phyloP scores from a whole-genome alignment of 2,888 invertebrate genomes.

The Romanomermis culicivorax region DNA sequence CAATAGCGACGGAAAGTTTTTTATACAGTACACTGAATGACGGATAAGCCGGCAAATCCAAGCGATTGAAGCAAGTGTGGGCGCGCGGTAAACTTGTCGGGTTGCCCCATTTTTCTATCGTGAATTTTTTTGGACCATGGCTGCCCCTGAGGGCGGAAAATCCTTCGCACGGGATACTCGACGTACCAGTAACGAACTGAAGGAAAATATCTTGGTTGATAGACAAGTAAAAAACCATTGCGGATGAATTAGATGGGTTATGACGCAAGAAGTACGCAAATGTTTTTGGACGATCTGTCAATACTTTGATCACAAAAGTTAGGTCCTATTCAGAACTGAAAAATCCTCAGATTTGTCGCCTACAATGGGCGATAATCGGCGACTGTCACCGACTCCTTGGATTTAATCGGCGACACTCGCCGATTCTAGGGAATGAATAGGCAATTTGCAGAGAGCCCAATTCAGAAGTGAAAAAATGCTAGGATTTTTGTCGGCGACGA shows the following conservation, averaged over 20 bases:
- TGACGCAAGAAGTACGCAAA: no score
- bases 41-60: constrained; percentile 86
- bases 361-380: no score
- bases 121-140: constrained; percentile 81
- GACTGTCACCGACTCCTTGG: no score
- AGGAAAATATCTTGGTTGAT: constrained; percentile 9
- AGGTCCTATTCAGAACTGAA: no score
- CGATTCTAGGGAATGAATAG: no score
- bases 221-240: constrained; percentile 6
- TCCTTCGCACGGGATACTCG: constrained; percentile 90
- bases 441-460: no score
- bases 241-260: background rate
- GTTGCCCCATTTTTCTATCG: constrained; percentile 90
- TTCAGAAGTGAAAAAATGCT: no score
- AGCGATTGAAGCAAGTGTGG: constrained; percentile 89
- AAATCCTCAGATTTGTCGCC: no score
- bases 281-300: no score
- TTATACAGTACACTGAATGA: constrained; percentile 71
- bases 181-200: constrained; percentile 83
- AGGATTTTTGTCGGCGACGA: no score
- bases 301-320: no score
- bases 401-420: no score
- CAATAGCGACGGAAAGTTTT: constrained; percentile 71
- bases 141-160: constrained; percentile 82
- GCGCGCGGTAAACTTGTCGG: constrained; percentile 69